Evolutionary conservation across 1,140 invertebrate species (phyloP), one percentile per base, ranked within the genome.

Genomic region (Cydia pomonella): DNA sequence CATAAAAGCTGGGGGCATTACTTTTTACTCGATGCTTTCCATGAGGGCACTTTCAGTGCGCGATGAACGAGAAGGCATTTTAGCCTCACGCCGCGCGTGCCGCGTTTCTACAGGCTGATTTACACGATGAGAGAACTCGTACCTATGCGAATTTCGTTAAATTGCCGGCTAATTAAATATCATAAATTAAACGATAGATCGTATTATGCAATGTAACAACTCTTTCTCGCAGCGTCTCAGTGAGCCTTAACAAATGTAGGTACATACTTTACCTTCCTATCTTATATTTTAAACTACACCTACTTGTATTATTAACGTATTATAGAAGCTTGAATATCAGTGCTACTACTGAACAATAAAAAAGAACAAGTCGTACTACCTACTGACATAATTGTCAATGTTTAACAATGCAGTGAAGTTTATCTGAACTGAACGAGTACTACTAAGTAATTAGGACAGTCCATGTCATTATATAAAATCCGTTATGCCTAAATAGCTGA

Each of bases 1-100:
- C 88, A 92, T 92, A 92, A 92, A 92, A 87, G 89, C 88, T 82
- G 85, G 81, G 76, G 84, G 86, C 91, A 92, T 92, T 92, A 92
- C 91, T 92, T 92, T 92, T 92, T 92, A 91, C 89, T 85, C 80
- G 80, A 63, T 75, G 82, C 85, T 69, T 69, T 69, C 64, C 88
- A 91, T 91, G 91, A 91, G 88, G 87, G 89, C 85, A 85, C 83
- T 87, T 80, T 82, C 79, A 80, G 72, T 38, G 74, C 16, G 64
- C 64, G 33, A 41, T 69, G 33, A 69, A 41, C 21, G 64, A 41
- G 62, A 64, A 23, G 29, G 29, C 29, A 38, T 69, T 69, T 41
- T 29, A 33, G 27, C 66, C 23, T 13, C 25, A 6, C 53, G 53
- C 53, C 50, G 50, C 50, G 50, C 50, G 50, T 18, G 13, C 16